Base-by-base conservation (phyloP, 2,797 vertebrate genomes). In the Dicrostonyx torquatus region DNA sequence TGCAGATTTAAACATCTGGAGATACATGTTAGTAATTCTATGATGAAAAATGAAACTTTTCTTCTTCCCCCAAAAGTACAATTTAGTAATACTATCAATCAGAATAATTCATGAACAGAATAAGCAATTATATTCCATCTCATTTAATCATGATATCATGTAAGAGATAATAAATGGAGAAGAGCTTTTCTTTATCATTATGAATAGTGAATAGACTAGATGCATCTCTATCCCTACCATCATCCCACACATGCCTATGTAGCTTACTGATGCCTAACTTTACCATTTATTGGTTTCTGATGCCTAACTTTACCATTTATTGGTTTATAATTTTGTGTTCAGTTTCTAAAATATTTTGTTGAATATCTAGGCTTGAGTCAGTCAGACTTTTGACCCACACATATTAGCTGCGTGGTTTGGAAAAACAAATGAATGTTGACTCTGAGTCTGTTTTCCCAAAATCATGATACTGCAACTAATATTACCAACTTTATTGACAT, bases 151-250 rank as follows among this genome's bases (percentile, higher is more conserved):
- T 86, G 17, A 94, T 31, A 80, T 76, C 93, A 90, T 86, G 7
- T 53, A 24, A 91, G 50, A 85, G 18, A 77, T 22, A 55, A 14
- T 37, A 31, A 31, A 26, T 50, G 64, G 86, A 24, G 31, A 91
- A 95, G 9, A 94, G 18, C 9, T 93, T 7, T 88, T 91, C 29
- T 83, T 95, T 72, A 55, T 75, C 29, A 93, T 68, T 89, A 40
- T 87, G 14, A 77, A 18, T 77, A 78, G 48, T 87, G 43, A 90
- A 40, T 76, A 29, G 50, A 85, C 70, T 22, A 78, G 3, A 14
- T 8, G 4, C 34, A 60, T 45, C 10, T 78, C 24, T 48, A 26
- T 78, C 15, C 40, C 95, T 34, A 90, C 9, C 31, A 50, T 62
- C 22, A 79, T 2, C 48, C 34, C 9, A 18, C 31, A 84, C 73